These are phyloP conservation scores for Gymnoscelis rufifasciata DNA, from an alignment of 2,888 invertebrate genomes.

Conservation along the genomic window DNA sequence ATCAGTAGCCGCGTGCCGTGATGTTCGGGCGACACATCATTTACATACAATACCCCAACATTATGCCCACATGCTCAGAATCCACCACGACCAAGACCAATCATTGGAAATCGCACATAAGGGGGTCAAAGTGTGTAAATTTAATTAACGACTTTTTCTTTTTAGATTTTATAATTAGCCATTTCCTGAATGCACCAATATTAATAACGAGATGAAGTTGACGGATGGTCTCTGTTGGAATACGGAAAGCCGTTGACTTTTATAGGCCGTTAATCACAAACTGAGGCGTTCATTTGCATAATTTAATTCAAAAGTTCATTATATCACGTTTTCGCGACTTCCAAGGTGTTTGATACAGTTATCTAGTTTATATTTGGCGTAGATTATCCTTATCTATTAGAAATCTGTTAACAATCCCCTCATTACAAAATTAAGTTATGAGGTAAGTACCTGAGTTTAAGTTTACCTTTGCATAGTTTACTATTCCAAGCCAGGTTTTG, in stretches of 20 bases:
- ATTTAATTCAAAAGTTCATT: no score
- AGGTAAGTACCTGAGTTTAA: no score
- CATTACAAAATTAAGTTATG: no score
- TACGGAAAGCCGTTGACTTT: conserved; percentile 28
- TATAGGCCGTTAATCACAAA: conserved; percentile 32
- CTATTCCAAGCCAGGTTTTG: no score
- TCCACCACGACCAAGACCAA: conserved; percentile 33
- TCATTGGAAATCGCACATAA: conserved; percentile 31
- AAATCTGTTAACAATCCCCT: no score
- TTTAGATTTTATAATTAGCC: conserved; percentile 35
- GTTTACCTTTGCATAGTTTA: no score
- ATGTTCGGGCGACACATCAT: conserved; percentile 25
- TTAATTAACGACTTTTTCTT: conserved; percentile 39
- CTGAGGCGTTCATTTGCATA: conserved; percentile 28
- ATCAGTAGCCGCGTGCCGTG: not conserved
- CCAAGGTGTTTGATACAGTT: not conserved
- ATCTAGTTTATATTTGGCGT: no score
- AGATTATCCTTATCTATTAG: no score
- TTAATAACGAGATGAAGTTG: conserved; percentile 35
- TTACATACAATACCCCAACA: conserved; percentile 52
- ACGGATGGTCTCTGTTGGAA: conserved; percentile 31
- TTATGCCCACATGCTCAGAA: conserved; percentile 38
- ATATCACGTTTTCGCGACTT: not conserved
- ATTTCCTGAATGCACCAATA: conserved; percentile 36
- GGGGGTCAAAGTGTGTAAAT: conserved; percentile 40